phyloP scores from a whole-genome alignment of 2,113 vertebrate species.

The Aegypius monachus region DNA sequence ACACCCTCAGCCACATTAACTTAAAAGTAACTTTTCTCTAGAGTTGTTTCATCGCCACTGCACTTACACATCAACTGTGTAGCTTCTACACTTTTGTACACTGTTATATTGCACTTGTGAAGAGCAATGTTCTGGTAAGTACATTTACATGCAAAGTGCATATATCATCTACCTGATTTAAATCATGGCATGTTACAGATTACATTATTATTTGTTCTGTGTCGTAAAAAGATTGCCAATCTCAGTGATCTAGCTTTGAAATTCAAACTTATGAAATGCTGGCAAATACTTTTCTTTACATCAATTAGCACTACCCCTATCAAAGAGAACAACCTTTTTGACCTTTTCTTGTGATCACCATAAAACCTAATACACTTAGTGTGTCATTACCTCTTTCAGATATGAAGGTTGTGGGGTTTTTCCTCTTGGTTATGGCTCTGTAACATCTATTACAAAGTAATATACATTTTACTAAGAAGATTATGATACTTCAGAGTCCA shows the following conservation, averaged over 20 bases:
- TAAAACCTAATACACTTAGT: background rate
- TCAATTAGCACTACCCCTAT: background rate
- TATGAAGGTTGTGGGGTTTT: background rate
- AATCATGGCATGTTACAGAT: background rate
- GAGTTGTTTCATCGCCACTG: accelerated
- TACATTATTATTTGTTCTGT: background rate
- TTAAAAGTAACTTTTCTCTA: background rate
- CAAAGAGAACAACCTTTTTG: background rate
- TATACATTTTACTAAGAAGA: background rate
- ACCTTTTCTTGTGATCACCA: background rate
- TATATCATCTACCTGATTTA: background rate
- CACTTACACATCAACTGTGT: background rate
- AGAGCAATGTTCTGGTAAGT: background rate
- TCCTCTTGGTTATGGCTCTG: background rate
- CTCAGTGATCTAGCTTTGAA: background rate
- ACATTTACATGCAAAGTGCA: background rate
- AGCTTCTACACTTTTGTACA: background rate
- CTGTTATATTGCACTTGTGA: background rate
- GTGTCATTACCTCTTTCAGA: background rate
- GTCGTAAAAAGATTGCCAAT: background rate
- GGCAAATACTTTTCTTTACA: background rate
- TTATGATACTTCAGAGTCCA: background rate
- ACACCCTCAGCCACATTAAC: background rate
- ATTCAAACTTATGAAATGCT: background rate
- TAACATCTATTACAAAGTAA: background rate